Base-by-base conservation (phyloP, 2,113 vertebrate species). In the Eulemur macaco region DNA sequence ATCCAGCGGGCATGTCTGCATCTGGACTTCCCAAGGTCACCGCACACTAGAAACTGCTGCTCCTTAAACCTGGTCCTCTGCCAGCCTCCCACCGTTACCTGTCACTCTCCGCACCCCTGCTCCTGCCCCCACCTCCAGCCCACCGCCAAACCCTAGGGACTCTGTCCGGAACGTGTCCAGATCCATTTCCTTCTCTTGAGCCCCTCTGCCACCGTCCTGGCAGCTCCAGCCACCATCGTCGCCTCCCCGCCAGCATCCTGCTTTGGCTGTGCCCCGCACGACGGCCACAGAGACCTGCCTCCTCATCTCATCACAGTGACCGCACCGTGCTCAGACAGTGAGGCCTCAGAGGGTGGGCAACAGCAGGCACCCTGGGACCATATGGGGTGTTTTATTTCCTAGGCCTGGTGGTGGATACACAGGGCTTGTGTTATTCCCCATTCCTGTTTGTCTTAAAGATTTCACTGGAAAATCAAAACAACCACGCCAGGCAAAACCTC, bases 291-390 rank as follows among this genome's bases (percentile, higher is more conserved):
- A 56, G 60, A 31, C 63, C 50, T 58, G 29, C 29, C 37, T 4
- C 1, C 0, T 3, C 14, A 0, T 8, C 34, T 64, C 4, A 31
- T 21, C 25, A 18, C 64, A 1, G 54, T 12, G 71, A 31, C 1
- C 5, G 25, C 0, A 0, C 34, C 31, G 11, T 0, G 0, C 45
- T 39, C 9, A 4, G 77, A 21, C 5, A 0, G 18, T 0, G 5
- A 34, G 47, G 20, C 54, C 52, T 54, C 60, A 1, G 17, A 78
- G 77, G 47, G 45, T 21, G 8, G 14, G 47, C 0, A 0, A 37
- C 54, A 68, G 56, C 34, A 60, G 56, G 20, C 3, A 23, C 66
- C 58, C 66, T 6, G 29, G 29, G 76, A 18, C 20, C 14, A 2
- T 1, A 6, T 0, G 56, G 47, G 77, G 34, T n/a, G 15, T 21